A percentile compares a stretch with the other conserved stretches of the same genome.
Evolutionary conservation across 2,113 vertebrate species (phyloP).

Genomic region (Passer montanus): DNA sequence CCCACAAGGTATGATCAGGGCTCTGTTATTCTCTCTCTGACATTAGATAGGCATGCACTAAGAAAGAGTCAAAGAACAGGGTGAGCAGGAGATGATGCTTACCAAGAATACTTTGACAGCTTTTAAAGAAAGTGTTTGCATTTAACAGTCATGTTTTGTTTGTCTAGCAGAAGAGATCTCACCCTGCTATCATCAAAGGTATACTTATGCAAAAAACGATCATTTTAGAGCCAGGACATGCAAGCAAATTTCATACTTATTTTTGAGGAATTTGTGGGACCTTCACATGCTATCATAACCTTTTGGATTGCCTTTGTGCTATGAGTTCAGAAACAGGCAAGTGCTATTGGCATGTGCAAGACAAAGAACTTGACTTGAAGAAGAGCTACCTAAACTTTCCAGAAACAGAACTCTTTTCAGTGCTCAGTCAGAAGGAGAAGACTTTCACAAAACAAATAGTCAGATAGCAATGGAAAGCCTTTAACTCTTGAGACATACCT

Average conservation of each 20-base stretch:
- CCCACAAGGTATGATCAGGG: not conserved
- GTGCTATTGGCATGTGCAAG: not conserved
- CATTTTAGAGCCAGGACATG: not conserved
- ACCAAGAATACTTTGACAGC: not conserved
- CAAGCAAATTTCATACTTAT: not conserved
- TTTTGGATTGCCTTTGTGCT: not conserved
- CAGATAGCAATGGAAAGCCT: not conserved
- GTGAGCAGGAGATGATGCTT: not conserved
- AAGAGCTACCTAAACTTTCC: not conserved
- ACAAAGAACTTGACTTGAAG: not conserved
- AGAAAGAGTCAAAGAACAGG: not conserved
- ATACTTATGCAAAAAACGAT: not conserved
- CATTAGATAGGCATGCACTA: not conserved
- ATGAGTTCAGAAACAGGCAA: not conserved
- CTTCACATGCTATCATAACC: not conserved
- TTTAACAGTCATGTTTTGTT: not conserved
- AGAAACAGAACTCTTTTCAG: not conserved
- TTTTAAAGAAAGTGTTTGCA: not conserved
- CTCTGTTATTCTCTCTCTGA: not conserved
- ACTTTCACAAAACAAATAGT: not conserved
- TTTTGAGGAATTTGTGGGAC: not conserved
- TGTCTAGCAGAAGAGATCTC: not conserved
- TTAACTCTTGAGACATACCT: not conserved
- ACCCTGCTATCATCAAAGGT: not conserved
- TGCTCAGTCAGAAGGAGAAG: not conserved